Base-by-base conservation (phyloP, 2,888 invertebrate genomes). In the Scaptomyza tumidula region DNA sequence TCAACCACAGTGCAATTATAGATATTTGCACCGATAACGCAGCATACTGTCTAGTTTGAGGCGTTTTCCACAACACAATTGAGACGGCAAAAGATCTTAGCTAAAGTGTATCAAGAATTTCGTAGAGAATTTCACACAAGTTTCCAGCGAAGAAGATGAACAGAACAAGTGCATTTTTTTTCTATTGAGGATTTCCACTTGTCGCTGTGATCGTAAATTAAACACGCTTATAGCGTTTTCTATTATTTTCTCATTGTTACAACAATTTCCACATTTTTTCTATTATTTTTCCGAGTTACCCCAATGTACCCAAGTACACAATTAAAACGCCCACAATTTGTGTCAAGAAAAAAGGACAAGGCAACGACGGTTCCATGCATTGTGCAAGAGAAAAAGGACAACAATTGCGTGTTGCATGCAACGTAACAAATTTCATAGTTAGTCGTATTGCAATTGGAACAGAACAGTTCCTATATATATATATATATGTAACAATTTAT, bases 391-490 rank as follows among this genome's bases (percentile, higher is more conserved):
- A 44, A 56, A 37, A 60, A 66, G 71, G 66, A 82, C 79, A 72
- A 82, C 79, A 72, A 70, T 87, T 87, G 82, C 85, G 82, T 85
- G 82, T 55, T 67, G 60, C 71, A 24, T 58, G 58, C 46, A 65
- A 68, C 55, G 69, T 59, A 4, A 37, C 27, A 11, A 3, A 39
- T 33, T 54, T 50, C 10, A 11, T 49, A 50, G 33, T 24, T 14
- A 14, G 49, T 43, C 14, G n/a, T 41, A 39, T 50, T 16, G 29
- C 58, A 45, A 63, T 39, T 48, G 54, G 29, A 14, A 60, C 39
- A 53, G 19, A 19, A 19, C 19, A 1, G 14, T 37, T 5, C 37
- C 4, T 39, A 19, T n/a, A n/a, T n/a, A n/a, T n/a, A n/a, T n/a
- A n/a, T n/a, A n/a, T n/a, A n/a, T 6, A 16, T 43, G 41, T 41